phyloP scores from a whole-genome alignment of 2,113 vertebrate species.

The Pelvicachromis taeniatus region DNA sequence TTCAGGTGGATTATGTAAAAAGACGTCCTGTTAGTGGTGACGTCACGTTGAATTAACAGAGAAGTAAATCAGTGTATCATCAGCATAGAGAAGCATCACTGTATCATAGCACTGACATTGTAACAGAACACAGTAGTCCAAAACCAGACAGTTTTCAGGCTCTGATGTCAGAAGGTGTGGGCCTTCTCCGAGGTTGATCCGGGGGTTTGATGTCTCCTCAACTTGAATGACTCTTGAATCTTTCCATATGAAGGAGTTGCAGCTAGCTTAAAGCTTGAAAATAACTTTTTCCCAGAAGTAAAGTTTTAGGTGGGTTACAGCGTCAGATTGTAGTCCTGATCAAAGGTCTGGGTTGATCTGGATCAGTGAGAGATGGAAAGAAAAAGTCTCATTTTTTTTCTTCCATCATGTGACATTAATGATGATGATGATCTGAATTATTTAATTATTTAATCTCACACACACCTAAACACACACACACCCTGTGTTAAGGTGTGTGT shows the following conservation, averaged over 20 bases:
- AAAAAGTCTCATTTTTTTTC: not conserved
- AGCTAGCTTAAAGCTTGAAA: not conserved
- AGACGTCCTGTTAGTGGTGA: too few species aligned
- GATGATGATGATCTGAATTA: conserved; percentile 3
- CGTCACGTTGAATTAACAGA: not conserved
- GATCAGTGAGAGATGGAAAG: not conserved
- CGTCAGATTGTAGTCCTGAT: not conserved
- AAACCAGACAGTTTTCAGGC: not conserved
- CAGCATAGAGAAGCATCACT: not conserved
- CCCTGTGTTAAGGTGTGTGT: not conserved
- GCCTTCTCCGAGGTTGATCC: not conserved
- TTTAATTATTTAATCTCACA: not conserved
- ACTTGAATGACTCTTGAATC: not conserved
- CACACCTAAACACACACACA: not conserved
- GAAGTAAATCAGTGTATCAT: not conserved
- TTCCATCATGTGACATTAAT: not conserved
- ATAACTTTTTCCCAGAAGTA: not conserved
- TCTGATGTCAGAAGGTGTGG: not conserved
- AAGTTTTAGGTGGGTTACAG: not conserved
- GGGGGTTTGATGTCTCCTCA: not conserved
- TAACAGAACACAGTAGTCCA: too few species aligned
- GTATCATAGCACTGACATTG: too few species aligned
- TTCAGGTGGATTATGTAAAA: not conserved
- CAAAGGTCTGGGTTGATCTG: not conserved
- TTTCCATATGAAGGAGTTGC: not conserved